These are phyloP conservation scores for Ptilonorhynchus violaceus DNA, from an alignment of 2,113 vertebrate genomes.

Conservation along the genomic window DNA sequence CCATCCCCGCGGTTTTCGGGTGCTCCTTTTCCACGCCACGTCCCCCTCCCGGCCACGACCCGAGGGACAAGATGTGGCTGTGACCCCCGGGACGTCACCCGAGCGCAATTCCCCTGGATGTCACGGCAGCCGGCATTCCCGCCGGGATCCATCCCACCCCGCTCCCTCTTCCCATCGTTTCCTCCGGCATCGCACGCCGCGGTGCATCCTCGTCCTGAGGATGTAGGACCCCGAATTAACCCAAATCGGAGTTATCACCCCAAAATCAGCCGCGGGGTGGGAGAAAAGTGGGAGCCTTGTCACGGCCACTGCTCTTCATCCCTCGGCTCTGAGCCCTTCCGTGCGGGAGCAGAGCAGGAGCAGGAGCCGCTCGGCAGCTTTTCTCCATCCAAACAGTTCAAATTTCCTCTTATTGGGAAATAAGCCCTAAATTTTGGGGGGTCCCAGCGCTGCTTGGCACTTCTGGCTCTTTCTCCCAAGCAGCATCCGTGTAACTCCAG, in stretches of 20 bases:
- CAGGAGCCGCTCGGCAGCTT: not conserved
- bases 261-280: not conserved
- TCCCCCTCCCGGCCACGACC: not conserved
- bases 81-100: not conserved
- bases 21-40: not conserved
- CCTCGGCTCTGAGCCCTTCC: not conserved
- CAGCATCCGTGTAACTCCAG: accelerated
- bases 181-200: not conserved
- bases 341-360: not conserved
- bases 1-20: not conserved
- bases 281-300: not conserved
- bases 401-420: not conserved
- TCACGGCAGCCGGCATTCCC: not conserved
- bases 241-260: not conserved
- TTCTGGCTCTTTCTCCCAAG: not conserved
- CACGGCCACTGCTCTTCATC: accelerated
- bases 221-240: not conserved
- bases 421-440: not conserved
- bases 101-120: not conserved
- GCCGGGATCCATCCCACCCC: not conserved
- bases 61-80: not conserved
- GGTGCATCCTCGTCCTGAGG: not conserved
- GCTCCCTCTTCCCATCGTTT: not conserved
- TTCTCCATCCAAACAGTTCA: not conserved
- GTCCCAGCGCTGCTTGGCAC: accelerated